phyloP scores from a whole-genome alignment of 2,888 invertebrate species.

The Aporophyla lueneburgensis region DNA sequence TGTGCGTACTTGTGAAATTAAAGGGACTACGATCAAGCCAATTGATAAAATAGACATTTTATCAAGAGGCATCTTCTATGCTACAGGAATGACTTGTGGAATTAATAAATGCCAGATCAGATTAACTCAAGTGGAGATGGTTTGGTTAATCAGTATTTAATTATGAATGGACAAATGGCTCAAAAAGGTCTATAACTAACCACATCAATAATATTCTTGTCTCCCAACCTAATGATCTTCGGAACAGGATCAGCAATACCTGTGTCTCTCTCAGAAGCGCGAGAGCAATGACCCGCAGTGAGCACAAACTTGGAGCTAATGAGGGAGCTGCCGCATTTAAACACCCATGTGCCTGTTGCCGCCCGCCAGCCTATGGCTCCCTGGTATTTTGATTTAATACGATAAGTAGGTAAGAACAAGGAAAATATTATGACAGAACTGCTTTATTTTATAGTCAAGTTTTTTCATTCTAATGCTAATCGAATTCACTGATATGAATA shows the following conservation, averaged over 20 bases:
- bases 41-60: not conserved
- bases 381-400: not conserved
- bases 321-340: slow-evolving; percentile 92
- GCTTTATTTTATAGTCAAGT: not conserved
- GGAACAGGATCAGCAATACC: slow-evolving; percentile 72
- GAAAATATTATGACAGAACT: not conserved
- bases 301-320: slow-evolving; percentile 92
- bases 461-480: not conserved
- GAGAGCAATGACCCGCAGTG: slow-evolving; percentile 93
- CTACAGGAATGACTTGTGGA: no score
- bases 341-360: slow-evolving; percentile 73
- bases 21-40: not conserved
- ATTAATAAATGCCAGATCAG: not conserved
- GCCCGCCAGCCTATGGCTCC: slow-evolving; percentile 82
- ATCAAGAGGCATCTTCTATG: not conserved
- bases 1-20: not conserved
- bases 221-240: slow-evolving; percentile 78
- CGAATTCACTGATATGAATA: no score
- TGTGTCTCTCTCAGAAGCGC: slow-evolving; percentile 69
- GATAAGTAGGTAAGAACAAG: not conserved
- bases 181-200: not conserved
- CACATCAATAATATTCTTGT: slow-evolving; percentile 73
- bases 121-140: not conserved
- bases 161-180: not conserved
- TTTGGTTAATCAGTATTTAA: not conserved